Percentiles rank a stretch among this genome's conserved stretches.
These are phyloP conservation scores for Leptinotarsa defecta DNA, from an alignment of 1,140 invertebrate species.

Conservation along the genomic window DNA sequence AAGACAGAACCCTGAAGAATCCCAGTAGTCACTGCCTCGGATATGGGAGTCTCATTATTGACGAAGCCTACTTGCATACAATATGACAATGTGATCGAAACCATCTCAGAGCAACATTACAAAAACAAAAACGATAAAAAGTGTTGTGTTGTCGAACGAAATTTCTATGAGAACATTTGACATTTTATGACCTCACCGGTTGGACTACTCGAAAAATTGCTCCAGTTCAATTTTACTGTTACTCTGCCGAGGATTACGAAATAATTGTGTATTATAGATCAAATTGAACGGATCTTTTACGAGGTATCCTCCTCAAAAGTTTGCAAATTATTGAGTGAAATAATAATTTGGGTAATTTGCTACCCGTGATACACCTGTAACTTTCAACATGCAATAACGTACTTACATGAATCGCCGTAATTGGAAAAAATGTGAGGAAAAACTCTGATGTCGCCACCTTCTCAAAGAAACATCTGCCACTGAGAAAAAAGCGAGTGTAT, in stretches of 20 bases:
- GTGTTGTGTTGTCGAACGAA: too few relatives aligned
- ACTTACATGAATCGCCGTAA: background rate
- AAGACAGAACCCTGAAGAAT: too few relatives aligned
- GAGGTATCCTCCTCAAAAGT: background rate
- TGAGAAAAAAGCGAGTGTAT: background rate
- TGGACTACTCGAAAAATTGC: background rate
- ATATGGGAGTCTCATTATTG: too few relatives aligned
- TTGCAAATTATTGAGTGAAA: background rate
- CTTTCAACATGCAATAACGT: background rate
- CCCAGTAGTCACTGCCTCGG: too few relatives aligned
- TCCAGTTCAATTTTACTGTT: constrained; percentile 1
- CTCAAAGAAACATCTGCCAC: background rate
- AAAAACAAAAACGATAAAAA: too few relatives aligned
- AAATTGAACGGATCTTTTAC: background rate
- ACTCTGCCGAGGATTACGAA: background rate
- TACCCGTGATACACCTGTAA: background rate
- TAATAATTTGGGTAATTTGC: background rate
- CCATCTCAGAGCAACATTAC: too few relatives aligned
- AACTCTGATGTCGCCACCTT: background rate
- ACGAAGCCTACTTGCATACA: too few relatives aligned
- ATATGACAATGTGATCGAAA: too few relatives aligned
- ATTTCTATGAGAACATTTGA: too few relatives aligned
- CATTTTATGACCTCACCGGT: background rate
- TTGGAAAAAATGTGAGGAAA: background rate
- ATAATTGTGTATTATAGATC: background rate